Evolutionary conservation across 2,888 invertebrate species (phyloP).

Genomic region (Polymixis flavicincta): DNA sequence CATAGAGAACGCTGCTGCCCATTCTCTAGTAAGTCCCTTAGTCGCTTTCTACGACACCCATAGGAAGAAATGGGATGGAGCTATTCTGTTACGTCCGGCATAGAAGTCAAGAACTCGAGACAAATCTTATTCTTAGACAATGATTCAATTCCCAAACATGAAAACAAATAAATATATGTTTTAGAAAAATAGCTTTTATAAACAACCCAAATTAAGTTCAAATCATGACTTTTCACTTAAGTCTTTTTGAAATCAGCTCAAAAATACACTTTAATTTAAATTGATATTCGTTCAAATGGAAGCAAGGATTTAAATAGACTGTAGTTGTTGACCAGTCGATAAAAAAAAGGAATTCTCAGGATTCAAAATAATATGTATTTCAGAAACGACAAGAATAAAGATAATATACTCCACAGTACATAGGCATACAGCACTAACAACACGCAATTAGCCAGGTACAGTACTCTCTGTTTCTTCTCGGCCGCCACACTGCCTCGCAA

Average conservation of each 20-base stretch:
- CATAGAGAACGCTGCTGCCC: too few species aligned
- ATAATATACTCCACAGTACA: constrained; percentile 35
- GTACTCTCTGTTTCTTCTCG: constrained; percentile 28
- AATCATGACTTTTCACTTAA: background rate
- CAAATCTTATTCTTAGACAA: too few species aligned
- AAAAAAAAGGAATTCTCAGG: background rate
- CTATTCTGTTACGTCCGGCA: too few species aligned
- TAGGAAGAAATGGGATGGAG: too few species aligned
- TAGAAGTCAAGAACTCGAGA: too few species aligned
- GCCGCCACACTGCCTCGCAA: constrained; percentile 24
- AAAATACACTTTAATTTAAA: too few species aligned
- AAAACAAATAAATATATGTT: background rate
- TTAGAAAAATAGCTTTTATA: background rate
- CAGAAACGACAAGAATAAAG: constrained; percentile 1
- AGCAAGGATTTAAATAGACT: background rate
- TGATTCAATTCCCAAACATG: background rate
- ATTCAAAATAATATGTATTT: constrained; percentile 29
- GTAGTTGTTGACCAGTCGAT: background rate
- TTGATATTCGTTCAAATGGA: background rate
- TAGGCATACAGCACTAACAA: constrained; percentile 39
- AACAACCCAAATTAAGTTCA: too few species aligned
- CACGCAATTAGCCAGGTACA: constrained; percentile 30
- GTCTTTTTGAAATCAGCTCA: background rate
- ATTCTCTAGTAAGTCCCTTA: too few species aligned
- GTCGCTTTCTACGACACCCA: too few species aligned